Evolutionary conservation across 2,113 vertebrate species (phyloP), one percentile per base, ranked within the genome.

Genomic region (Pseudopodoces humilis): DNA sequence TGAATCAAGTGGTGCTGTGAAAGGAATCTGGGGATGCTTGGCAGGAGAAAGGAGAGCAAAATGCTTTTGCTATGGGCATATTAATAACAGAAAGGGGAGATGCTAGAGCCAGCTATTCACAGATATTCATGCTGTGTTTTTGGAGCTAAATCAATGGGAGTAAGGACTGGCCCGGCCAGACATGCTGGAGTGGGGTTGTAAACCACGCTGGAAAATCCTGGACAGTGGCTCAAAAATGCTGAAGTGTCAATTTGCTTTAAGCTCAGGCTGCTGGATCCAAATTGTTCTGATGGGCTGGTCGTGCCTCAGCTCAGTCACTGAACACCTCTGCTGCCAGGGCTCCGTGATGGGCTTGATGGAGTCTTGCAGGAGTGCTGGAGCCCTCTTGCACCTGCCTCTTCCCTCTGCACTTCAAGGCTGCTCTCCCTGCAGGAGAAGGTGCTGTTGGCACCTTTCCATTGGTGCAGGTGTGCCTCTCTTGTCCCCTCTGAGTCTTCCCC

Each of bases 61-160:
- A 71, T 41, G 10, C 3, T 58, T 83, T 69, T 79, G 31, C 49
- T 64, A 24, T 37, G 39, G 14, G 23, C 18, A 15, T 43, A 35
- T 43, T 10, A 79, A 27, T 21, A 67, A 22, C 10, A 59, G 71
- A 65, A 83, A 81, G 13, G 21, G 19, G 4, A 49, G 24, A 53
- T 53, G 46, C 20, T 75, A 47, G 39, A 86, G 28, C 27, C 41
- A 15, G 19, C 31, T 80, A 8, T 30, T 59, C 11, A 35, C 33
- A 52, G 30, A 50, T 13, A 22, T 9, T 69, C 33, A 21, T 0
- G 0, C 3, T 53, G 24, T 10, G 37, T 3, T 43, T 82, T 63
- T 60, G 31, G 21, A 88, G 46, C 20, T 50, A 72, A 70, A 75
- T 49, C 27, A 4, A 10, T 64, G 50, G 20, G 28, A 56, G 3